phyloP scores from a whole-genome alignment of 2,888 invertebrate genomes.

The Ptychoptera albimana region DNA sequence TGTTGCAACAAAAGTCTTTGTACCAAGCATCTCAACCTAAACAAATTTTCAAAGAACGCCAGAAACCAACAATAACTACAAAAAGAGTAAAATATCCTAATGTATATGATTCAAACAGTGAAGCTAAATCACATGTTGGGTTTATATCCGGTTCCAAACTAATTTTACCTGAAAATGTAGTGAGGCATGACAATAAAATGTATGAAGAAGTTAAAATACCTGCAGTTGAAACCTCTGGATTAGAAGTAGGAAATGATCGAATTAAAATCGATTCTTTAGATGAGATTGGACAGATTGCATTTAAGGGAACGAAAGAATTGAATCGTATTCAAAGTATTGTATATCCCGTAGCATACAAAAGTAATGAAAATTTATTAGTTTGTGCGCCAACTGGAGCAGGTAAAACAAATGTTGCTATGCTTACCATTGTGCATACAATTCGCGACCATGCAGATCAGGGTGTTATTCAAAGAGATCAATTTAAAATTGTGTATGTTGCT shows the following conservation, averaged over 20 bases:
- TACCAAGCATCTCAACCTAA: constrained; percentile 22
- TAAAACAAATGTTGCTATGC: constrained; percentile 95
- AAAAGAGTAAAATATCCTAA: constrained; percentile 54
- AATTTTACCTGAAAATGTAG: constrained; percentile 62
- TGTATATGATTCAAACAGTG: constrained; percentile 68
- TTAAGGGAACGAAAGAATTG: constrained; percentile 67
- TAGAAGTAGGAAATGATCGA: constrained; percentile 44
- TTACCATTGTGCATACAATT: constrained; percentile 82
- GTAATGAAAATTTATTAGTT: constrained; percentile 91
- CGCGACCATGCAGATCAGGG: constrained; percentile 68
- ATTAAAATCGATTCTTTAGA: constrained; percentile 39
- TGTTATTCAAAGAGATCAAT: constrained; percentile 74
- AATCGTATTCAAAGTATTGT: constrained; percentile 95
- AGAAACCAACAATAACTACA: constrained; percentile 33
- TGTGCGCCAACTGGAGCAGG: constrained; percentile 99
- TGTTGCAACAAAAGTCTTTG: constrained; percentile 24
- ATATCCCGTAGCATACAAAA: constrained; percentile 85
- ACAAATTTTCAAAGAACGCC: constrained; percentile 17
- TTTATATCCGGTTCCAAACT: constrained; percentile 67
- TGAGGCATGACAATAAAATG: constrained; percentile 50
- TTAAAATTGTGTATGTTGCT: constrained; percentile 97
- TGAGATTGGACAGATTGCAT: constrained; percentile 76
- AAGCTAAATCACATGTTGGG: constrained; percentile 44
- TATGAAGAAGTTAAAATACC: constrained; percentile 82
- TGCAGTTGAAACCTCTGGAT: constrained; percentile 39